Conservation (phyloP, 2,113 vertebrate genomes). For the Scophthalmus maximus region DNA sequence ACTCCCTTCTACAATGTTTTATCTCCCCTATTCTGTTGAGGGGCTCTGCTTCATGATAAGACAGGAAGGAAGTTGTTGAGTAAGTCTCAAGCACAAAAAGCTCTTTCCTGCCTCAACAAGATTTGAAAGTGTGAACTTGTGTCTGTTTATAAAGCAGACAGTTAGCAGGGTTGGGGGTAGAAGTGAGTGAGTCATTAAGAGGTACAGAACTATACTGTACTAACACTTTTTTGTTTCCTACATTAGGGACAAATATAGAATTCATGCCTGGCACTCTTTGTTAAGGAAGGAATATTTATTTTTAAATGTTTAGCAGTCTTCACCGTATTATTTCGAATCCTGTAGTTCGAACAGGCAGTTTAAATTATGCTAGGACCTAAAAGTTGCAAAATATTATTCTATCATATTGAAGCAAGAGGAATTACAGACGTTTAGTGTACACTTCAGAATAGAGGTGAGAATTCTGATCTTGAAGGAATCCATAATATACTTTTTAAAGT, state of each 20-base stretch:
- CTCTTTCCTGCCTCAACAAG: constrained; percentile 63
- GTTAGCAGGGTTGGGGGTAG: background rate
- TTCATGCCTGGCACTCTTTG: background rate
- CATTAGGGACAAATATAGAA: background rate
- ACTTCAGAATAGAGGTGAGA: too few species aligned
- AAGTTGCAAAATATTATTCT: too few species aligned
- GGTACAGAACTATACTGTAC: background rate
- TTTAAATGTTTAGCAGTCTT: background rate
- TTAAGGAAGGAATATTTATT: background rate
- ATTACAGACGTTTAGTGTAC: too few species aligned
- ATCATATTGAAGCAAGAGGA: too few species aligned
- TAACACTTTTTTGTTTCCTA: constrained; percentile 6
- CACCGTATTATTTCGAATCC: background rate
- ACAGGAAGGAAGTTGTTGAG: constrained; percentile 82
- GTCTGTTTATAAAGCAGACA: constrained; percentile 28
- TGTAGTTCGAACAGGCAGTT: background rate
- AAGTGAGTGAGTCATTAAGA: constrained; percentile 27
- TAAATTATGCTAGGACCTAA: background rate
- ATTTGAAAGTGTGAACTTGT: constrained; percentile 49
- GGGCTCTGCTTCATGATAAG: constrained; percentile 22
- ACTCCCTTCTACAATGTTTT: constrained; percentile 18
- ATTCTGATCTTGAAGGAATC: too few species aligned
- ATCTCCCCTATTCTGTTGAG: constrained; percentile 21
- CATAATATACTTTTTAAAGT: too few species aligned
- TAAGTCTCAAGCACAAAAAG: constrained; percentile 53